phyloP scores from a whole-genome alignment of 2,888 invertebrate genomes.

The Ectemnius continuus region DNA sequence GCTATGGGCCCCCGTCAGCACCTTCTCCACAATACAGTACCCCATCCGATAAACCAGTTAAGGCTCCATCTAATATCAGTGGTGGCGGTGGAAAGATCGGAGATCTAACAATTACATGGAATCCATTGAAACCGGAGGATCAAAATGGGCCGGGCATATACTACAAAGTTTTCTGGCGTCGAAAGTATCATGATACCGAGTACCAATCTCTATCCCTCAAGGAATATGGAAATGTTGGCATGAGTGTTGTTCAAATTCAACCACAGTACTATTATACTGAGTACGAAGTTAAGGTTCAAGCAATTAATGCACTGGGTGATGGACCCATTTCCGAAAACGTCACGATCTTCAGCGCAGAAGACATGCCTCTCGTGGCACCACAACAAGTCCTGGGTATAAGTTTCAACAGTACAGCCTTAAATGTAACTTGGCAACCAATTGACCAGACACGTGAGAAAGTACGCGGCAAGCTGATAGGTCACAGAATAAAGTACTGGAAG shows the following conservation, averaged over 20 bases:
- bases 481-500: slow-evolving; percentile 96
- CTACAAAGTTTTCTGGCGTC: slow-evolving; percentile 94
- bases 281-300: slow-evolving; percentile 92
- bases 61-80: slow-evolving; percentile 88
- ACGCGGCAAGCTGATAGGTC: slow-evolving; percentile 94
- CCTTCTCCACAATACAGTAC: slow-evolving; percentile 94
- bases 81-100: slow-evolving; percentile 98
- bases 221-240: slow-evolving; percentile 87
- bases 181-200: slow-evolving; percentile 85
- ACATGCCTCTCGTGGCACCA: slow-evolving; percentile 93
- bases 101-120: slow-evolving; percentile 95
- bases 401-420: slow-evolving; percentile 94
- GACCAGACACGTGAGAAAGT: slow-evolving; percentile 90
- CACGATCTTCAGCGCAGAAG: slow-evolving; percentile 91
- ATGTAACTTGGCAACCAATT: slow-evolving; percentile 94
- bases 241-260: slow-evolving; percentile 88
- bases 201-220: slow-evolving; percentile 86
- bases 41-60: slow-evolving; percentile 87
- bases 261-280: slow-evolving; percentile 88
- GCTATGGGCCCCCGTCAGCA: slow-evolving; percentile 88
- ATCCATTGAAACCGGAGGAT: slow-evolving; percentile 86
- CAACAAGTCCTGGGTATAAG: slow-evolving; percentile 88
- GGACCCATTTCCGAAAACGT: slow-evolving; percentile 90
- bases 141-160: slow-evolving; percentile 94
- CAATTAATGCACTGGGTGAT: slow-evolving; percentile 87